Percentiles rank a stretch among this genome's conserved stretches.
phyloP scores from a whole-genome alignment of 1,140 invertebrate genomes.

The Antheraea mylitta region DNA sequence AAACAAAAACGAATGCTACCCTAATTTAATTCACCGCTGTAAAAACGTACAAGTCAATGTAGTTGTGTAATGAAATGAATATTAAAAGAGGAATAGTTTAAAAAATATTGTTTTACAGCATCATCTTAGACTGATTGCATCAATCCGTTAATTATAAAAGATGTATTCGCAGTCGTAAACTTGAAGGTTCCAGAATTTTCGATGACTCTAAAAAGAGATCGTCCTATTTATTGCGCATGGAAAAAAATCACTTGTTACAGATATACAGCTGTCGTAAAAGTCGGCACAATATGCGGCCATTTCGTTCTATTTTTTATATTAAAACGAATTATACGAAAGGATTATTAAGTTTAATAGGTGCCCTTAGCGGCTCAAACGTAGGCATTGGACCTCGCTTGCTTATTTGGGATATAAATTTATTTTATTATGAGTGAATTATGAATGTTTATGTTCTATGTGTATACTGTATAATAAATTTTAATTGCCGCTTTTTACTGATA shows the following conservation, averaged over 20 bases:
- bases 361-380: not conserved
- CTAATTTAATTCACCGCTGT: no score
- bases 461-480: not conserved
- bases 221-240: conserved; percentile 39
- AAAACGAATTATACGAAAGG: conserved; percentile 8
- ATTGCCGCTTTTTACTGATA: not conserved
- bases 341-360: conserved; percentile 24
- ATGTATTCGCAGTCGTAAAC: conserved; percentile 35
- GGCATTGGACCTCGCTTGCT: conserved; percentile 10
- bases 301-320: conserved; percentile 25
- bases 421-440: conserved; percentile 19
- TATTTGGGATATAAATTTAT: conserved; percentile 23
- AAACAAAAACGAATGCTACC: no score
- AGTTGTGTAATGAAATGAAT: conserved; percentile 4
- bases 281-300: conserved; percentile 16
- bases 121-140: conserved; percentile 45
- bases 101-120: conserved; percentile 31
- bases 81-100: not conserved
- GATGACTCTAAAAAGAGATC: conserved; percentile 19
- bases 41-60: conserved; percentile 14
- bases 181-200: conserved; percentile 24
- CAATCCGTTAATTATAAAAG: conserved; percentile 60
- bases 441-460: not conserved
- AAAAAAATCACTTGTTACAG: conserved; percentile 24
- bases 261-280: conserved; percentile 46